These are phyloP conservation scores for Lasius platythorax DNA, from an alignment of 2,888 invertebrate species.

Conservation along the genomic window DNA sequence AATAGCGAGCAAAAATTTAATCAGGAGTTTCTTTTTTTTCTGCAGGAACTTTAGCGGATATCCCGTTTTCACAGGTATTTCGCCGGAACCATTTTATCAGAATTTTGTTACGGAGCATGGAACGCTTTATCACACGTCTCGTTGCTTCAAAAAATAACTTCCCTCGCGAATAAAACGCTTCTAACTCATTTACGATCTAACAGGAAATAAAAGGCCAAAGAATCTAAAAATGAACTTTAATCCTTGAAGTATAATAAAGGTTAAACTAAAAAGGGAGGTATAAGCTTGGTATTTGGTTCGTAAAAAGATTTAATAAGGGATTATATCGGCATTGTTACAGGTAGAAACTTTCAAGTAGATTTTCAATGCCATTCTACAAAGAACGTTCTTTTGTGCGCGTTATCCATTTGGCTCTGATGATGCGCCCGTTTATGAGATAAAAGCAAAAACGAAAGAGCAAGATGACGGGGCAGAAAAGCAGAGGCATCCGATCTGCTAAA, in stretches of 20 bases:
- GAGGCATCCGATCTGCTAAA: background rate
- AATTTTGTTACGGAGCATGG: constrained; percentile 6
- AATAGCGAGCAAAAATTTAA: background rate
- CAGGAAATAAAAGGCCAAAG: constrained; percentile 4
- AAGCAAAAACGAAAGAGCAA: background rate
- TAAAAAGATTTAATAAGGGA: constrained; percentile 24
- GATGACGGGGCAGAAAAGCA: constrained; percentile 1
- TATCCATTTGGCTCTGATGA: constrained; percentile 4
- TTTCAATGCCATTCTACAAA: constrained; percentile 14
- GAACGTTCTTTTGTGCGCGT: constrained; percentile 4
- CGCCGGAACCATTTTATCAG: constrained; percentile 34
- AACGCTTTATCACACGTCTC: constrained; percentile 22
- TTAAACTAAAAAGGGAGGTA: background rate
- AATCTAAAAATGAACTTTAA: constrained; percentile 31
- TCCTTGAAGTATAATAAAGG: constrained; percentile 21
- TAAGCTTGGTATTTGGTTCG: background rate
- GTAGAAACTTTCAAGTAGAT: constrained; percentile 31
- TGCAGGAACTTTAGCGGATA: background rate
- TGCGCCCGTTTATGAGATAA: constrained; percentile 3
- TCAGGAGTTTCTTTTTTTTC: constrained; percentile 2
- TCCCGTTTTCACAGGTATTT: background rate
- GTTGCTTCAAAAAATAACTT: constrained; percentile 19
- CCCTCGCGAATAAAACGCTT: background rate
- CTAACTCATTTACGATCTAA: constrained; percentile 14
- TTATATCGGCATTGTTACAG: constrained; percentile 11